Base-by-base conservation (phyloP, 1,140 invertebrate genomes). In the Drosophila ananassae region DNA sequence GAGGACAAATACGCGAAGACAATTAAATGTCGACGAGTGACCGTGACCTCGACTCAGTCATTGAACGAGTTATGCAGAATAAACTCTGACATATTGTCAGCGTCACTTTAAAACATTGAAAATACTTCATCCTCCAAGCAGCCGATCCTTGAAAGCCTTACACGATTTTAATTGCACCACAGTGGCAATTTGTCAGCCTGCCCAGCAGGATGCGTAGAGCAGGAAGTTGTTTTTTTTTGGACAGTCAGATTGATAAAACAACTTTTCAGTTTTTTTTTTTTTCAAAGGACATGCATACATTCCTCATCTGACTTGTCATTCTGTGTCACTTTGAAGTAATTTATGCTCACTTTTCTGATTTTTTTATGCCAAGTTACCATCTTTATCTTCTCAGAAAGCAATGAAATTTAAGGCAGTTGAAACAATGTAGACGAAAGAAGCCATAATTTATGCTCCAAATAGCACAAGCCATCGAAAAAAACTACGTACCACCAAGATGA, bases 21-120 rank as follows among this genome's bases (percentile, higher is more conserved):
- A 89, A 89, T 89, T 79, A 89, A 89, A 89, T 89, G 79, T 51
- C 83, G 79, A 53, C 58, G 79, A 56, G 32, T 55, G 47, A 50
- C 57, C 44, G 12, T 37, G 41, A 37, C 30, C 44, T 21, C 30
- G 9, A 5, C 13, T 50, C 6, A 21, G 30, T 24, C 44, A 66
- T 60, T 53, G 60, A 67, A 52, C 55, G 63, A 62, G 71, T 64
- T 78, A 50, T 73, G 41, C 64, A 50, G 37, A 41, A 41, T 52
- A 51, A 8, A 59, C 59, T 81, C 77, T 77, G 73, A 81, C 60
- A 76, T 76, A 82, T 62, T 48, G 62, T 48, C 62, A 46, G 12
- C 44, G 56, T 69, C 48, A 57, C 54, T 47, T 24, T 41, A 68
- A 62, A 77, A 62, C 79, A 68, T 67, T 82, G 51, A 61, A 80